These are phyloP conservation scores for Tridacna crocea DNA, from an alignment of 2,888 invertebrate species.

Conservation along the genomic window DNA sequence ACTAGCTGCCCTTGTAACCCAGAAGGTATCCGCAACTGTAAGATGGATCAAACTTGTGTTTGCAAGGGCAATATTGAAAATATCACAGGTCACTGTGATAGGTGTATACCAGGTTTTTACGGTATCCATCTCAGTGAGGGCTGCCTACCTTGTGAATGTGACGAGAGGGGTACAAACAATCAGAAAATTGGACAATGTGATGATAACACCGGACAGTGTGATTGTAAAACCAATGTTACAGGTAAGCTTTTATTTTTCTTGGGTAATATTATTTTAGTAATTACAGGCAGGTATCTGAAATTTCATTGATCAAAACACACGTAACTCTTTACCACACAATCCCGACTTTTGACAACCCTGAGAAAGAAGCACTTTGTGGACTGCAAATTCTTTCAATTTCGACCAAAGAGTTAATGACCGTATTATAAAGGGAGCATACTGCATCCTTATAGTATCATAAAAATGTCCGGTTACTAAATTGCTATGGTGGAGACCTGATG, in stretches of 20 bases:
- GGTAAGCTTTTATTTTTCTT: constrained; percentile 22
- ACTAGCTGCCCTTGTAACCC: constrained; percentile 36
- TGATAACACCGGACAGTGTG: constrained; percentile 35
- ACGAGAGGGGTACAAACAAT: neutral
- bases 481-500: too few species aligned
- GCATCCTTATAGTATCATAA: too few species aligned
- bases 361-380: too few species aligned
- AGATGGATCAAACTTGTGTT: constrained; percentile 22
- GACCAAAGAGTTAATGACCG: too few species aligned
- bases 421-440: too few species aligned
- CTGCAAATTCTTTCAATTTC: too few species aligned
- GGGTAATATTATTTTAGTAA: too few species aligned
- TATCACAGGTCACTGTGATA: constrained; percentile 16
- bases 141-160: constrained; percentile 41
- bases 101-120: constrained; percentile 34
- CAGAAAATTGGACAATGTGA: constrained; percentile 19
- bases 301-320: too few species aligned
- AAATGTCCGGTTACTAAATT: too few species aligned
- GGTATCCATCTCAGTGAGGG: constrained; percentile 25
- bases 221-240: constrained; percentile 41
- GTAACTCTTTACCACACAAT: too few species aligned
- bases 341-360: too few species aligned
- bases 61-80: constrained; percentile 46
- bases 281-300: too few species aligned
- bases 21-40: constrained; percentile 37